phyloP scores from a whole-genome alignment of 2,888 invertebrate species.

The Elegia similella region DNA sequence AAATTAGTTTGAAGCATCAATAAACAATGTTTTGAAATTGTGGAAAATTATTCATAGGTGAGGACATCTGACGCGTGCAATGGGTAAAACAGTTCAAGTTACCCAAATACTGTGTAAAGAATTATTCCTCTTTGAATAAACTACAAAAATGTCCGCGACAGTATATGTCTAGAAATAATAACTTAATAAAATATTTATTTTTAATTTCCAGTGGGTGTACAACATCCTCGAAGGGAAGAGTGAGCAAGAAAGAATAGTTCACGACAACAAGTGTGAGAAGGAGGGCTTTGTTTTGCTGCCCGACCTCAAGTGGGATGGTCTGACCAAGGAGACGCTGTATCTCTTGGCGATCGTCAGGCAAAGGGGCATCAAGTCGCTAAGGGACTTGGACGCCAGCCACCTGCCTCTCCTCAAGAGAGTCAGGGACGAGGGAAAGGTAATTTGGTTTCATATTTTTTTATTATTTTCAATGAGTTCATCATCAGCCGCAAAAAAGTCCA shows the following conservation, averaged over 20 bases:
- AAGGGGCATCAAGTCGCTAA: constrained; percentile 88
- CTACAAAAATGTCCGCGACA: no score
- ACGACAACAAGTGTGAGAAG: constrained; percentile 83
- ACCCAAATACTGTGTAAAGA: no score
- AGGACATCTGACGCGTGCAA: no score
- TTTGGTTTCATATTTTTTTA: not conserved
- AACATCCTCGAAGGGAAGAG: constrained; percentile 96
- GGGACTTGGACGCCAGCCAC: constrained; percentile 90
- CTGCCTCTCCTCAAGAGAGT: constrained; percentile 92
- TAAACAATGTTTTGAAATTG: no score
- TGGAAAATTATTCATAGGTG: no score
- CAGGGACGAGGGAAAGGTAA: constrained; percentile 86
- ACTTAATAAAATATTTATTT: constrained; percentile 75
- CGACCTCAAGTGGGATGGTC: constrained; percentile 98
- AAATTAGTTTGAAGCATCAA: no score
- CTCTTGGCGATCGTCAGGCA: constrained; percentile 90
- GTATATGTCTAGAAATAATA: no score
- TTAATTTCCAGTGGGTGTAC: constrained; percentile 92
- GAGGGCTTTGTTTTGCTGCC: constrained; percentile 94
- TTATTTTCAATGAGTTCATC: no score
- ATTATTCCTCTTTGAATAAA: no score
- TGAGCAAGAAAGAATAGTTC: constrained; percentile 93
- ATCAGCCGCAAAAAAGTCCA: no score
- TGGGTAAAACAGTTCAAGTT: no score
- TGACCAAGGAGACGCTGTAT: constrained; percentile 89